phyloP scores from a whole-genome alignment of 2,797 vertebrate species.

The Clarias pachynema region DNA sequence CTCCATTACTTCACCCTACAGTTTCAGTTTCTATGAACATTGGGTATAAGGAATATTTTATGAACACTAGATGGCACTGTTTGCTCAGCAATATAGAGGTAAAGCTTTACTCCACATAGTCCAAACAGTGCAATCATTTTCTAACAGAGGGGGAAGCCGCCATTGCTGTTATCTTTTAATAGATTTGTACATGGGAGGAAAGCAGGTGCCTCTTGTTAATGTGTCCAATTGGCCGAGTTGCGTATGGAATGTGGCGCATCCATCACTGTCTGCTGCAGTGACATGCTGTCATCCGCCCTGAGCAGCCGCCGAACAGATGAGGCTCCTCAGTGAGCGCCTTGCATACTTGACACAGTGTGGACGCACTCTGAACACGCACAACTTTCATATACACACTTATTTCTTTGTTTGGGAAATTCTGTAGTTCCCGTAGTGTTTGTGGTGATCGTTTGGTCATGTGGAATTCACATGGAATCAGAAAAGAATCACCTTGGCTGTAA shows the following conservation, averaged over 20 bases:
- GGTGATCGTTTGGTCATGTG: not conserved
- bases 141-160: slow-evolving; percentile 77
- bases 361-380: slow-evolving; percentile 66
- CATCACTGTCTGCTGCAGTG: slow-evolving; percentile 79
- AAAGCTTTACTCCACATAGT: slow-evolving; percentile 64
- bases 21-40: not conserved
- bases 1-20: not conserved
- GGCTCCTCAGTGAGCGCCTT: slow-evolving; percentile 67
- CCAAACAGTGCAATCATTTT: slow-evolving; percentile 81
- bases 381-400: slow-evolving; percentile 34
- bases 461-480: not conserved
- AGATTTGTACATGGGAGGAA: slow-evolving; percentile 82
- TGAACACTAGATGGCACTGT: slow-evolving; percentile 85
- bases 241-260: slow-evolving; percentile 81
- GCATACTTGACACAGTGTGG: slow-evolving; percentile 62
- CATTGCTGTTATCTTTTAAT: slow-evolving; percentile 87
- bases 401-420: not conserved
- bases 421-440: not conserved
- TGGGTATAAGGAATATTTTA: not conserved
- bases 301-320: slow-evolving; percentile 78
- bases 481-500: not conserved
- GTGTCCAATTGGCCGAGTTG: slow-evolving; percentile 84
- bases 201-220: slow-evolving; percentile 86
- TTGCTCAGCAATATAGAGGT: slow-evolving; percentile 73
- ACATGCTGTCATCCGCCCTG: slow-evolving; percentile 82